phyloP scores from a whole-genome alignment of 2,797 vertebrate species.

The Austrolebias charrua region DNA sequence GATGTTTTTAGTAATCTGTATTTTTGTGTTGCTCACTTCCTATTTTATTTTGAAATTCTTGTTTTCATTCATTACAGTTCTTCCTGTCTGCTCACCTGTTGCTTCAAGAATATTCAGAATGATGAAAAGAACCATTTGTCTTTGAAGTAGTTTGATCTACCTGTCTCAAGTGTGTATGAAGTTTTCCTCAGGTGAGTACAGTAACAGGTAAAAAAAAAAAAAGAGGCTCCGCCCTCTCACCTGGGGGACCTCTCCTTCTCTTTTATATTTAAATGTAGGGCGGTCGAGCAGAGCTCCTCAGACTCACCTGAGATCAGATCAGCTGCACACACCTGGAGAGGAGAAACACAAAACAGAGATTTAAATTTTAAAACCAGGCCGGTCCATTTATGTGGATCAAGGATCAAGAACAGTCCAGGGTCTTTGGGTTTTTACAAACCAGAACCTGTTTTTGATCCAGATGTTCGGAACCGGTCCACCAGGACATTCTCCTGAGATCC shows the following conservation, averaged over 20 bases:
- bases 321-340: slow-evolving; percentile 8
- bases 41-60: background rate
- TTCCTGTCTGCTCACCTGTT: background rate
- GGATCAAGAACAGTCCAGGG: background rate
- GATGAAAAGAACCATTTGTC: too few relatives aligned
- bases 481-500: too few relatives aligned
- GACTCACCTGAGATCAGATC: slow-evolving; percentile 41
- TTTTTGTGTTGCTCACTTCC: background rate
- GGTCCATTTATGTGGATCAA: too few relatives aligned
- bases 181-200: too few relatives aligned
- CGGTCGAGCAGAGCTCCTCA: slow-evolving; percentile 25
- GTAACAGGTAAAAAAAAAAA: slow-evolving; percentile 15
- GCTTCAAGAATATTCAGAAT: too few relatives aligned
- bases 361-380: too few relatives aligned
- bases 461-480: too few relatives aligned
- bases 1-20: background rate
- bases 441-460: too few relatives aligned
- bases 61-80: background rate
- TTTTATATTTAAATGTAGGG: slow-evolving; percentile 81
- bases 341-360: background rate
- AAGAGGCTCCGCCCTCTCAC: background rate
- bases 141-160: too few relatives aligned
- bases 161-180: background rate
- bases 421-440: background rate
- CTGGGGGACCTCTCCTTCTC: slow-evolving; percentile 69